Conservation (phyloP, 2,888 invertebrate species). For the Lacanobia wlatinum region DNA sequence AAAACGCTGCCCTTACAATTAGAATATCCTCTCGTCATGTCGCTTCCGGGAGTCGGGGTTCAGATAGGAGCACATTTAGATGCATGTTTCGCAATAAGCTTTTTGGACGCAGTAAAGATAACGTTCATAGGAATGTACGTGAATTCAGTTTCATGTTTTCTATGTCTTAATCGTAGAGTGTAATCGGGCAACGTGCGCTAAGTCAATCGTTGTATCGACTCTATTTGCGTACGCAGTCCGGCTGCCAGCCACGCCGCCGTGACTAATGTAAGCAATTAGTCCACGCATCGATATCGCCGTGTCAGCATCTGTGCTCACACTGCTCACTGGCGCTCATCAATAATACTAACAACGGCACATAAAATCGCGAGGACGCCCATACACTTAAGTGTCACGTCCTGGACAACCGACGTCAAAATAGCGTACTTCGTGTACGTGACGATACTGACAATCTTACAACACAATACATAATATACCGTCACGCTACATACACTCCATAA, state of each 20-base stretch:
- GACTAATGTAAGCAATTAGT: slow-evolving; percentile 88
- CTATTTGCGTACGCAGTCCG: slow-evolving; percentile 84
- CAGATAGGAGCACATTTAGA: slow-evolving; percentile 22
- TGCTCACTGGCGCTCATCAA: slow-evolving; percentile 69
- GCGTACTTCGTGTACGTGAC: slow-evolving; percentile 68
- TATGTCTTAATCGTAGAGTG: slow-evolving; percentile 66
- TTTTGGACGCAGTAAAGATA: slow-evolving; percentile 36
- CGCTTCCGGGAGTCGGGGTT: slow-evolving; percentile 39
- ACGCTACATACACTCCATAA: slow-evolving; percentile 57
- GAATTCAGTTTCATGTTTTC: slow-evolving; percentile 59
- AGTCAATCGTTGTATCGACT: slow-evolving; percentile 83
- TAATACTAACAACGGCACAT: slow-evolving; percentile 68
- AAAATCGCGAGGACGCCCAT: slow-evolving; percentile 56
- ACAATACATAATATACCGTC: slow-evolving; percentile 75
- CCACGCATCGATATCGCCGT: slow-evolving; percentile 81
- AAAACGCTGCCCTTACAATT: slow-evolving; percentile 49
- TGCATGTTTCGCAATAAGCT: slow-evolving; percentile 43
- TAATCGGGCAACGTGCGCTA: slow-evolving; percentile 83
- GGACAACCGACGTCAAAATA: slow-evolving; percentile 67
- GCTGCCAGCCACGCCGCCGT: slow-evolving; percentile 75
- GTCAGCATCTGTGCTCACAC: slow-evolving; percentile 77
- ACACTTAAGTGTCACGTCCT: slow-evolving; percentile 63
- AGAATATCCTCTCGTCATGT: slow-evolving; percentile 46
- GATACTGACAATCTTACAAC: slow-evolving; percentile 69
- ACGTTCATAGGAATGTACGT: slow-evolving; percentile 45